Conservation (phyloP, 2,797 vertebrate genomes). For the Sylvia borin region DNA sequence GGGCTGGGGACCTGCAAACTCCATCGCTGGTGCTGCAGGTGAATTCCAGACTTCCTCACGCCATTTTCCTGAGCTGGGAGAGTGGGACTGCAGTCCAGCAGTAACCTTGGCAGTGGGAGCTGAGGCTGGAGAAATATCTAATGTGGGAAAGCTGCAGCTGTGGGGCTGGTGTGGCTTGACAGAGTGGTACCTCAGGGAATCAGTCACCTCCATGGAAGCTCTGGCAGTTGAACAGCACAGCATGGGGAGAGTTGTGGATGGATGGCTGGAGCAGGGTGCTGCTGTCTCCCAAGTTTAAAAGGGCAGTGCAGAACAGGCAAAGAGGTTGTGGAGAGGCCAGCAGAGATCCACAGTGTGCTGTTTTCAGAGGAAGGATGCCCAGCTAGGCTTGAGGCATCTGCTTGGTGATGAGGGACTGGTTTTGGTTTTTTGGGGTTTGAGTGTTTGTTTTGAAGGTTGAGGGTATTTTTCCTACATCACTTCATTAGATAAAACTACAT, state of each 20-base stretch:
- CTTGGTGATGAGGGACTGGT: neutral
- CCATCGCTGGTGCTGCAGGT: accelerated
- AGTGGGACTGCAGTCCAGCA: accelerated
- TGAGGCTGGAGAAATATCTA: neutral
- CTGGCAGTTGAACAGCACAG: accelerated
- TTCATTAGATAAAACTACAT: neutral
- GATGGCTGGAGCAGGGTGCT: neutral
- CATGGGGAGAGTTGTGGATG: neutral
- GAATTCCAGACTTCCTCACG: accelerated
- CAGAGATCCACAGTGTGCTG: neutral
- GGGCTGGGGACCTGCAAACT: neutral
- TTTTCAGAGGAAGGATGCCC: neutral
- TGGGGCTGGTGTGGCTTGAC: neutral
- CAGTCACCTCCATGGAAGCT: neutral
- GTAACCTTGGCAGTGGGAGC: neutral
- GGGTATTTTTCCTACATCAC: neutral
- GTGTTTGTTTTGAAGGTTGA: neutral
- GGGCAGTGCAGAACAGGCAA: neutral
- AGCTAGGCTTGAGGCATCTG: neutral
- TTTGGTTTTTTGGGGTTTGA: neutral
- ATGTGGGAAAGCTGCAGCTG: neutral
- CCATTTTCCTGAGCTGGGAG: accelerated
- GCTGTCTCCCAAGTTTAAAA: neutral
- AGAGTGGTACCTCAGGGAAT: neutral
- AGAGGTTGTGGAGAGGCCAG: neutral